A percentile compares a stretch with the other conserved stretches of the same genome.
Conservation (phyloP, 1,140 invertebrate genomes). For the Drosophila grimshawi region DNA sequence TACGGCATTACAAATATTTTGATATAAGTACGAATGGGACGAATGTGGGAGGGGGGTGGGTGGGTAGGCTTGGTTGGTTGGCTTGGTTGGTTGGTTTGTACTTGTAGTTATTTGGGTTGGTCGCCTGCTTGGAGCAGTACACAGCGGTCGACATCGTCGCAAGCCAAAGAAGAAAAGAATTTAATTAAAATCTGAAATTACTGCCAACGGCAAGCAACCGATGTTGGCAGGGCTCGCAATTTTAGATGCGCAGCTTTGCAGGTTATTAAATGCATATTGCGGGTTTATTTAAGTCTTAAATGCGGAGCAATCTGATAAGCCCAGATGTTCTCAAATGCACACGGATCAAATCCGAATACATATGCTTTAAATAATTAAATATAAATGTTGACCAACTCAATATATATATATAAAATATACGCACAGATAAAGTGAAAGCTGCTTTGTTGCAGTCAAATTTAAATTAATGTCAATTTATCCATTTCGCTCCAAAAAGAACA, state of each 20-base stretch:
- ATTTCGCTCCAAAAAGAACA: slow-evolving; percentile 14
- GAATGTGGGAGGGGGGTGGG: not conserved
- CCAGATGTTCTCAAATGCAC: not conserved
- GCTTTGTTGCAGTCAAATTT: slow-evolving; percentile 37
- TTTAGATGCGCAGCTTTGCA: slow-evolving; percentile 59
- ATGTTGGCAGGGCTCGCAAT: slow-evolving; percentile 52
- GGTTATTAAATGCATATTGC: slow-evolving; percentile 45
- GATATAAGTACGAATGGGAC: slow-evolving; percentile 13
- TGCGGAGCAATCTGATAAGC: slow-evolving; percentile 9
- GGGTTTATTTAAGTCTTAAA: slow-evolving; percentile 38
- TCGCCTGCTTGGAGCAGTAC: slow-evolving; percentile 33
- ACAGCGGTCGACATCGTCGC: slow-evolving; percentile 30
- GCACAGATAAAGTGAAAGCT: slow-evolving; percentile 3
- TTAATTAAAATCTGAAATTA: slow-evolving; percentile 82
- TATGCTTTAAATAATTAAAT: slow-evolving; percentile 56
- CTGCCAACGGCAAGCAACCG: slow-evolving; percentile 60
- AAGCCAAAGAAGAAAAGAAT: slow-evolving; percentile 68
- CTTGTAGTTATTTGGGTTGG: slow-evolving; percentile 30
- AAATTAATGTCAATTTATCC: slow-evolving; percentile 56
- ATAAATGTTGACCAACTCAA: slow-evolving; percentile 12
- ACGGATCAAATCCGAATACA: slow-evolving; percentile 4
- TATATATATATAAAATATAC: slow-evolving; percentile 59
- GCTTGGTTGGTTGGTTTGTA: not conserved
- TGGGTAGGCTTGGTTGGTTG: not conserved
- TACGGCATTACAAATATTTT: slow-evolving; percentile 50